Evolutionary conservation across 2,888 invertebrate genomes (phyloP).

Genomic region (Polymixis flavicincta): DNA sequence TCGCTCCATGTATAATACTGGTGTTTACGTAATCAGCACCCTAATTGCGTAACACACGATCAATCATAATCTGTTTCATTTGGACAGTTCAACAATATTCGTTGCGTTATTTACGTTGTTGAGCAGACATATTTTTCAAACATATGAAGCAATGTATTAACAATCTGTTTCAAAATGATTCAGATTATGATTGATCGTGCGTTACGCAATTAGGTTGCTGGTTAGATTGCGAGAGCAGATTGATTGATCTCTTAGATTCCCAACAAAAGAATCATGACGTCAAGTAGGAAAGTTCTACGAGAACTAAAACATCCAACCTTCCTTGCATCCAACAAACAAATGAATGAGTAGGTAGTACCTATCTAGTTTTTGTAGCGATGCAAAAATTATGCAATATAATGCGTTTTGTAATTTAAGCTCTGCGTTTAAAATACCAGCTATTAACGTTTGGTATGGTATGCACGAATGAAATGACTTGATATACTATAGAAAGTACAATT

Average conservation of each 20-base stretch:
- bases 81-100: too few species aligned
- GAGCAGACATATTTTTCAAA: too few species aligned
- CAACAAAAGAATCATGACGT: background rate
- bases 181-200: too few species aligned
- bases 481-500: conserved; percentile 19
- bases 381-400: background rate
- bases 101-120: too few species aligned
- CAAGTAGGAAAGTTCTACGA: background rate
- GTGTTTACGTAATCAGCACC: too few species aligned
- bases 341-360: background rate
- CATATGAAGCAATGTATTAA: too few species aligned
- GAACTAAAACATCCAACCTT: background rate
- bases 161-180: too few species aligned
- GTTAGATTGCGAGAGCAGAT: too few species aligned
- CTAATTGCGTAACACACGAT: too few species aligned
- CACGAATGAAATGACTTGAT: background rate
- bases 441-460: conserved; percentile 12
- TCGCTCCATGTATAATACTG: background rate
- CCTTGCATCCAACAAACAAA: too few species aligned
- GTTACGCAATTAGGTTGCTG: too few species aligned
- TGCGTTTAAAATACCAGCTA: background rate
- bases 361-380: background rate
- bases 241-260: background rate
- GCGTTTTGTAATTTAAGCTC: conserved; percentile 1
- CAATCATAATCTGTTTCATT: too few species aligned